Evolutionary conservation across 2,888 invertebrate genomes (phyloP), one percentile per base, ranked within the genome.

Genomic region (Chesias legatella): DNA sequence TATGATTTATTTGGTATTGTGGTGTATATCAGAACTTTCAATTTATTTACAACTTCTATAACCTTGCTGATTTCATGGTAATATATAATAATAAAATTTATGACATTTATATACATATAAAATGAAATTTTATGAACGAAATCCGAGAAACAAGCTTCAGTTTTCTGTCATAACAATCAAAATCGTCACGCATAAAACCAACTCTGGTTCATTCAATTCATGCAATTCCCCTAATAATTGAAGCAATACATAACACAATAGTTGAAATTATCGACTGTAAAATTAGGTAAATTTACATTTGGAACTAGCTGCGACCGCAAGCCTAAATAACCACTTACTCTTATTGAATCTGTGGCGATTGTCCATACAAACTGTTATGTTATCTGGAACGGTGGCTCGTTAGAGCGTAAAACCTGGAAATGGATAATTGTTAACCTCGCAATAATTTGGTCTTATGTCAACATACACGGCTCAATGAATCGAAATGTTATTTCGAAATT

Each of bases 231-330:
- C 1, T 7, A 10, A 10, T 27, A 35, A 23, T 39, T 27, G 30
- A 21, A 35, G 35, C 13, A 25, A 31, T 28, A 30, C 30, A 29
- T 41, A 34, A 24, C 25, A 46, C 41, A 45, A 52, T 47, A 31
- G 38, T 33, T 33, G 10, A 42, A 44, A 51, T 51, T 47, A 36
- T 37, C 29, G 29, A 28, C 20, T 26, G 38, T 37, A 34, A 42
- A 46, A 44, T 51, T 46, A 46, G 48, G 45, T 25, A 30, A 39
- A 53, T 53, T 53, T 53, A 48, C 53, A 53, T 53, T 42, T 31
- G 33, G 27, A 46, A 51, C 48, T 51, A 51, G 42, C 32, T 34
- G 28, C 8, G 8, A 45, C 45, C 45, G 17, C 45, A 45, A 33
- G 22, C 36, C 35, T 44, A 44, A 32, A 44, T 44, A 44, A 43